phyloP scores from a whole-genome alignment of 2,888 invertebrate genomes.

The Hemicrepidius hirtus region DNA sequence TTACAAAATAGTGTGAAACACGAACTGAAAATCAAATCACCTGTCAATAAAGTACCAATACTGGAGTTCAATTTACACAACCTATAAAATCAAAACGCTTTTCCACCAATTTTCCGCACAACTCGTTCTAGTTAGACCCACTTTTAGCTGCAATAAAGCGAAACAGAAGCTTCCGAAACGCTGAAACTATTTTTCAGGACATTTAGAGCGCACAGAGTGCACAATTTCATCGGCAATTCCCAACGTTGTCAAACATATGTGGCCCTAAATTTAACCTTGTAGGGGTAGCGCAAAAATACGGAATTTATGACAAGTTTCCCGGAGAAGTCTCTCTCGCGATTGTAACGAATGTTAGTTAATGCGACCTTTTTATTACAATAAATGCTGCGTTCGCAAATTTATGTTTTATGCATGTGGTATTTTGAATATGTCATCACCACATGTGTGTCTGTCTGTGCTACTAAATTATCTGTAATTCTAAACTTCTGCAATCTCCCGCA shows the following conservation, averaged over 20 bases:
- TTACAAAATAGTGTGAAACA: constrained; percentile 3
- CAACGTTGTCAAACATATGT: constrained; percentile 48
- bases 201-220: constrained; percentile 29
- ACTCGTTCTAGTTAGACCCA: constrained; percentile 4
- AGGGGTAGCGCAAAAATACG: constrained; percentile 35
- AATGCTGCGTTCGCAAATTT: constrained; percentile 40
- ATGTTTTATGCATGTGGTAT: constrained; percentile 47
- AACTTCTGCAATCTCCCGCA: constrained; percentile 48
- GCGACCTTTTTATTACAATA: constrained; percentile 35
- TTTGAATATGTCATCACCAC: constrained; percentile 49
- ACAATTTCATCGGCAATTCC: constrained; percentile 43
- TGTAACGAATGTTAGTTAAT: constrained; percentile 31
- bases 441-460: constrained; percentile 28
- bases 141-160: constrained; percentile 31
- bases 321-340: constrained; percentile 5
- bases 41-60: constrained; percentile 29
- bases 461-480: constrained; percentile 47
- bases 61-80: constrained; percentile 32
- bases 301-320: constrained; percentile 40
- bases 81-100: constrained; percentile 35
- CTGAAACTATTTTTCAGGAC: constrained; percentile 36
- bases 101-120: constrained; percentile 38
- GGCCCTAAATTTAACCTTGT: constrained; percentile 44
- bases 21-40: constrained; percentile 26
- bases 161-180: constrained; percentile 26